Percentiles rank a stretch among this genome's conserved stretches.
phyloP scores from a whole-genome alignment of 2,888 invertebrate species.

The Yponomeuta sedellus region DNA sequence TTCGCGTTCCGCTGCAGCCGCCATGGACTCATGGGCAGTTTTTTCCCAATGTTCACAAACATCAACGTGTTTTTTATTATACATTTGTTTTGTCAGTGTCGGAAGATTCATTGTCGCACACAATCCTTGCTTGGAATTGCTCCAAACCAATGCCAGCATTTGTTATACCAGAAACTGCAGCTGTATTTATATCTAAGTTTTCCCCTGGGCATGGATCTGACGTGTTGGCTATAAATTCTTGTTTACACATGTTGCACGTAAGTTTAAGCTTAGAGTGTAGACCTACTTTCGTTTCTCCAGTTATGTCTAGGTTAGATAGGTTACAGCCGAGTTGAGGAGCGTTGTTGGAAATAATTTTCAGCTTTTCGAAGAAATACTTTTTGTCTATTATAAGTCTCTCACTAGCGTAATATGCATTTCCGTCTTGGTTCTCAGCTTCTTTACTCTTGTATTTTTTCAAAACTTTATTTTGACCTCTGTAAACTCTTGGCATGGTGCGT shows the following conservation, averaged over 20 bases:
- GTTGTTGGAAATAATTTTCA: not conserved
- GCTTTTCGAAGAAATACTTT: not conserved
- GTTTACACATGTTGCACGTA: constrained; percentile 1
- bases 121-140: not conserved
- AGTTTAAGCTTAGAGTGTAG: constrained; percentile 1
- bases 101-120: not conserved
- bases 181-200: constrained; percentile 2
- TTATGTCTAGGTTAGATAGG: constrained; percentile 1
- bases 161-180: constrained; percentile 3
- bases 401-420: not conserved
- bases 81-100: not conserved
- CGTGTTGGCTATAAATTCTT: not conserved
- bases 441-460: not conserved
- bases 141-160: not conserved
- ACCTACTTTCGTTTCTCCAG: not conserved
- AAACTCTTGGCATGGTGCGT: not conserved
- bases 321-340: not conserved
- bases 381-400: not conserved
- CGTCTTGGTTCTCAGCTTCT: not conserved
- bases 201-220: not conserved
- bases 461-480: not conserved
- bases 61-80: not conserved
- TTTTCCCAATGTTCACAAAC: constrained; percentile 15
- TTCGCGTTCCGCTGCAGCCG: constrained; percentile 7
- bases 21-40: constrained; percentile 10